Conservation (phyloP, 53 echinoderm and acorn worm genomes). For the Luidia sarsii region DNA sequence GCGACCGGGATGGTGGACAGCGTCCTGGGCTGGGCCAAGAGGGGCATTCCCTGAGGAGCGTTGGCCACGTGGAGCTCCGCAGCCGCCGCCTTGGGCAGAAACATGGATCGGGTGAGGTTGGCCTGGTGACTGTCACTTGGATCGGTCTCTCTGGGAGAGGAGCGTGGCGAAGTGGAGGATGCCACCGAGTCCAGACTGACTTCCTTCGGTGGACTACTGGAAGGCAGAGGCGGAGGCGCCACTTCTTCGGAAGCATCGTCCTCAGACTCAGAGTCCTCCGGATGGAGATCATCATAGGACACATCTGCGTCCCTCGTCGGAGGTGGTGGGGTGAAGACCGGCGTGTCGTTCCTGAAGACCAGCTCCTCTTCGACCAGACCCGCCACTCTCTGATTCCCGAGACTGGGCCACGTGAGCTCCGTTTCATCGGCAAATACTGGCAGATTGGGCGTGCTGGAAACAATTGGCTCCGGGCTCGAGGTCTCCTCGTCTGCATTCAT, state of each 20-base stretch:
- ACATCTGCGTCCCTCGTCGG: constrained; percentile 7
- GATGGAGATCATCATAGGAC: background rate
- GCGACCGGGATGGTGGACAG: constrained; percentile 1
- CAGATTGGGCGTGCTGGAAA: background rate
- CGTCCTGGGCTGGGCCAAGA: constrained; percentile 3
- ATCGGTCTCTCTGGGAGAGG: constrained; percentile 1
- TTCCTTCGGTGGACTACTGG: constrained; percentile 36
- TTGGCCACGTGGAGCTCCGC: background rate
- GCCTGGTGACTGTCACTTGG: background rate
- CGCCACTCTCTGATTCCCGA: constrained; percentile 3
- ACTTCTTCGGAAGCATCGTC: constrained; percentile 7
- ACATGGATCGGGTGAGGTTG: constrained; percentile 39
- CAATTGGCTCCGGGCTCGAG: background rate
- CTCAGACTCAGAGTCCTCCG: background rate
- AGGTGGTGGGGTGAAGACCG: constrained; percentile 43
- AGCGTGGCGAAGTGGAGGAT: background rate
- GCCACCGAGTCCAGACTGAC: constrained; percentile 12
- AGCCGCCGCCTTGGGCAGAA: constrained; percentile 11
- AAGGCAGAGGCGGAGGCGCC: constrained; percentile 17
- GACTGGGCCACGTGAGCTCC: background rate
- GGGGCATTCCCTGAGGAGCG: constrained; percentile 9
- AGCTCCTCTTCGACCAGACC: constrained; percentile 24
- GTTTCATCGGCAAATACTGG: constrained; percentile 8
- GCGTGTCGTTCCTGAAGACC: constrained; percentile 26
- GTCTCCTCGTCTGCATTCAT: constrained; percentile 2